Base-by-base conservation (phyloP, 2,888 invertebrate genomes). In the Tromatobia lineatoria region DNA sequence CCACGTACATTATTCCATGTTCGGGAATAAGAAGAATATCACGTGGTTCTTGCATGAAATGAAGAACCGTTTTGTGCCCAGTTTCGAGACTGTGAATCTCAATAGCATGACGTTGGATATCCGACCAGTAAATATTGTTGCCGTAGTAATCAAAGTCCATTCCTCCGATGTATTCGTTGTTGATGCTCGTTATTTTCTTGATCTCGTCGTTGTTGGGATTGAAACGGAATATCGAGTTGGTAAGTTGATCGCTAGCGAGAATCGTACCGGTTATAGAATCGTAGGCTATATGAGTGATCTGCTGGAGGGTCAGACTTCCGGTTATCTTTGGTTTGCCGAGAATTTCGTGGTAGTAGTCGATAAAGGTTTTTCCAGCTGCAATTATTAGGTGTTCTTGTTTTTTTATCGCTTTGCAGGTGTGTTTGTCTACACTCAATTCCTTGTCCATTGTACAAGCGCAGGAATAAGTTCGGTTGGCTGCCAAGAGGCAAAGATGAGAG, bases 381-480 rank as follows among this genome's bases (percentile, higher is more conserved):
- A 97, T 94, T 2, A 96, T 90, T 18, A 97, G 87, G 89, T 94
- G 94, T 64, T 95, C 94, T 34, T 92, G 94, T 69, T 94, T 94
- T 15, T 91, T 91, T 0, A 91, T 87, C 3, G 91, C 94, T 85
- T 91, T 93, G 89, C 97, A 97, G 0, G 94, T 95, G 20, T 94
- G 95, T 52, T 93, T 94, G 88, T 96, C 95, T 0, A 89, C 81
- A 0, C 93, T 90, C 2, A 98, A 91, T 29, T 94, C 90, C 94
- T 96, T 97, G 25, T 96, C 96, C 59, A 96, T 95, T 0, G 98
- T 97, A 90, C 98, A 98, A 0, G 96, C 96, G 91, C 98, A 98
- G 0, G 95, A 94, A 83, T 95, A 96, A 0, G 94, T 94, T 0
- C 90, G 90, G 8, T 94, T 94, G 0, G 96, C 96, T 1, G 95